A percentile compares a stretch with the other conserved stretches of the same genome.
phyloP scores from a whole-genome alignment of 1,140 invertebrate species.

The Brachionus rotundiformis region DNA sequence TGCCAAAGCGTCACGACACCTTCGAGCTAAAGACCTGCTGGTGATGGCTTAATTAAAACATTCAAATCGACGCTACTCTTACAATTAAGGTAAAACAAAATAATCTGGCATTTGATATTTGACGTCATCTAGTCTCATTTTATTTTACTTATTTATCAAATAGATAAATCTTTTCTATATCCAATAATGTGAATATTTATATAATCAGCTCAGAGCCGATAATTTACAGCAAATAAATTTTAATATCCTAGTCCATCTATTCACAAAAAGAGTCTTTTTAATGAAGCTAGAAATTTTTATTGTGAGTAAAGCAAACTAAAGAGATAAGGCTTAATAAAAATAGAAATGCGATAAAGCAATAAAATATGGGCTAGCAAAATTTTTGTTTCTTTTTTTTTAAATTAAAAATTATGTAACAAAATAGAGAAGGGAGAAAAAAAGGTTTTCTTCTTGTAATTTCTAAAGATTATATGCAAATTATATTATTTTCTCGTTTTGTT shows the following conservation, averaged over 20 bases:
- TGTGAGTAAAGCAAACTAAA: not conserved
- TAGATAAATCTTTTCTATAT: not conserved
- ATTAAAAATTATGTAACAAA: constrained; percentile 40
- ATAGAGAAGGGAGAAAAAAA: not conserved
- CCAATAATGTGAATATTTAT: not conserved
- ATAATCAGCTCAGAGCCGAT: not conserved
- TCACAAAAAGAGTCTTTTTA: not conserved
- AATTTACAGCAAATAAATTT: not conserved
- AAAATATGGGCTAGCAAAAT: constrained; percentile 16
- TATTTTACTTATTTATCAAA: not conserved
- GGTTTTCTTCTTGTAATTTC: constrained; percentile 21
- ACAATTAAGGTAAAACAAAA: not conserved
- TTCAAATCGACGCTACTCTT: not conserved
- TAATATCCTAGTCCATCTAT: not conserved
- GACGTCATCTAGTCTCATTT: not conserved
- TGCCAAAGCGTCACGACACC: not conserved
- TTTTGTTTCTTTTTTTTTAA: constrained; percentile 11
- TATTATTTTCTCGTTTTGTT: constrained; percentile 11
- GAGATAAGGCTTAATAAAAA: constrained; percentile 33
- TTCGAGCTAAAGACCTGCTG: not conserved
- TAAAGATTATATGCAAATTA: constrained; percentile 31
- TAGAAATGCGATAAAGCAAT: constrained; percentile 16
- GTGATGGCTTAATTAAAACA: not conserved
- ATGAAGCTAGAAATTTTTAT: constrained; percentile 30
- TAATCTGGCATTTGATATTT: not conserved